Conservation (phyloP, 2,113 vertebrate genomes). For the Azemiops feae region DNA sequence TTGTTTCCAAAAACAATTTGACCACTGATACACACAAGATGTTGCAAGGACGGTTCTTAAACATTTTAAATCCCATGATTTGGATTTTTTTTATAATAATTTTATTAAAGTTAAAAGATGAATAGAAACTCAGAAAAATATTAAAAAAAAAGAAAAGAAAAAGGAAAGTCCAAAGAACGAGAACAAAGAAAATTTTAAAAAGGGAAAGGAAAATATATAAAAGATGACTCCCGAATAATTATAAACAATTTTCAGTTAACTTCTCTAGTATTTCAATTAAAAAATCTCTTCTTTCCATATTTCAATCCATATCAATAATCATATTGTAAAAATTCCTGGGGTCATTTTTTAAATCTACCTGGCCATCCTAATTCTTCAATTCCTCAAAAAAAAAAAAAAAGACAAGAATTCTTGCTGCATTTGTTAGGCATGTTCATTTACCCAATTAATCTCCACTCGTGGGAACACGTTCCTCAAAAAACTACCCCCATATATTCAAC, state of each 20-base stretch:
- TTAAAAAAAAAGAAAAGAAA: too few species aligned
- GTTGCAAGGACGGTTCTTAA: not conserved
- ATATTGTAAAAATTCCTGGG: not conserved
- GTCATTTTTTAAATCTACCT: not conserved
- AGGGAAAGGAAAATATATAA: too few species aligned
- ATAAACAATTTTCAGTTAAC: too few species aligned
- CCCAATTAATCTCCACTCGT: not conserved
- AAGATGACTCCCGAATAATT: too few species aligned
- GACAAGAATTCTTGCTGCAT: not conserved
- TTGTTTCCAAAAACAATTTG: not conserved
- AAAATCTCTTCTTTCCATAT: too few species aligned
- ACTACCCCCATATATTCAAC: constrained; percentile 40
- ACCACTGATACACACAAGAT: not conserved
- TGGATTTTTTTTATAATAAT: too few species aligned
- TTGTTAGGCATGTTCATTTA: not conserved
- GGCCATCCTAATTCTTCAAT: not conserved
- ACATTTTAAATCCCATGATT: not conserved
- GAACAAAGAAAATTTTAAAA: too few species aligned
- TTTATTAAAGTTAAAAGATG: too few species aligned
- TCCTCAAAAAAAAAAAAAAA: not conserved
- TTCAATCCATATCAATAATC: too few species aligned
- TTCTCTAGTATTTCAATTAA: too few species aligned
- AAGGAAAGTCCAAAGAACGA: too few species aligned
- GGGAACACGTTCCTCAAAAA: constrained; percentile 1
- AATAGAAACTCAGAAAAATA: too few species aligned